Base-by-base conservation (phyloP, 2,113 vertebrate species). In the Gadus macrocephalus region DNA sequence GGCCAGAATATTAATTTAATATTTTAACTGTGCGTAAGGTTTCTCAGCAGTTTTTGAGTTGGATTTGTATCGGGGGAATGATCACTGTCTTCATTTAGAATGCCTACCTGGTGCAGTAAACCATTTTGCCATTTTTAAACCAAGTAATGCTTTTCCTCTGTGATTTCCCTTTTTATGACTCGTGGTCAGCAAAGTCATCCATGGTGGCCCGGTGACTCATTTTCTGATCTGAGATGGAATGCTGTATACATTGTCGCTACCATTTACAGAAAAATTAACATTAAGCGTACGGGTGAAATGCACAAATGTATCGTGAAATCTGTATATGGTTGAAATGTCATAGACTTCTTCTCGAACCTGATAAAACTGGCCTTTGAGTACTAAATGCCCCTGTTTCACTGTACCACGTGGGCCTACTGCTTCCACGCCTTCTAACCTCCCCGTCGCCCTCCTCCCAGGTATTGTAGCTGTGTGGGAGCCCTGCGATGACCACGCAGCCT, bases 401-500 rank as follows among this genome's bases (percentile, higher is more conserved):
- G 38, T 42, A 11, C 38, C 5, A 42, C 3, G 25, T 4, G 6
- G 38, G 38, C 38, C 38, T 42, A 42, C 38, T 42, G 38, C 4
- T 42, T 25, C 25, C 25, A 25, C 25, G 38, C 20, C n/a, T 15
- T 1, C 14, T 4, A 19, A 66, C n/a, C 3, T 58, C 16, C n/a
- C n/a, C 5, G 15, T 5, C 53, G 65, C 56, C 25, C 53, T 77
- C 16, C 75, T 64, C 62, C 42, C 90, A 3, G 79, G 97, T 95
- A 90, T 81, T 88, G 81, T 89, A 83, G 91, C 78, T 71, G 88
- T 80, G 91, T 87, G 86, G 85, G 89, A 88, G 89, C 86, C 87
- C 89, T 93, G 97, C 95, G 88, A 99, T 99, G 97, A 96, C 94
- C 91, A 96, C 94, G 93, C 90, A 80, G 90, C 92, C 91, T 88